phyloP scores from a whole-genome alignment of 1,140 invertebrate genomes.

The Oscheius sp. region DNA sequence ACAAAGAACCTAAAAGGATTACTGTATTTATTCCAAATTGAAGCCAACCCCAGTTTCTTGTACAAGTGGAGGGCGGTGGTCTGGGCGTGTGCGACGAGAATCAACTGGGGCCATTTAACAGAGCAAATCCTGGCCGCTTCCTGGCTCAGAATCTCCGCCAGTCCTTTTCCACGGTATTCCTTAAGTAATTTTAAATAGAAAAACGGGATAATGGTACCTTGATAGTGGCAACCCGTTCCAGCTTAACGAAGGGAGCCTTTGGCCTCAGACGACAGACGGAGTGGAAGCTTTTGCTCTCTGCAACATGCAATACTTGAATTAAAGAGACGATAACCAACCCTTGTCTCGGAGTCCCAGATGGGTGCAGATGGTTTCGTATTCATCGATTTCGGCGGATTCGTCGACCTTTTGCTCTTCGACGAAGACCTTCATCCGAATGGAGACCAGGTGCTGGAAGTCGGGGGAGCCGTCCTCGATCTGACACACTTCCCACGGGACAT shows the following conservation, averaged over 20 bases:
- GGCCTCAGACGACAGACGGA: neutral
- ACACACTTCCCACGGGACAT: too few species aligned
- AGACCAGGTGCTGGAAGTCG: neutral
- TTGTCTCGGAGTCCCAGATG: neutral
- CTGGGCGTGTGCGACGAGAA: neutral
- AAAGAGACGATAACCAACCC: too few species aligned
- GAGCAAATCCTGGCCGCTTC: neutral
- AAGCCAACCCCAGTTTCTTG: neutral
- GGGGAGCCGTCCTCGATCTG: too few species aligned
- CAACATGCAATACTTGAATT: too few species aligned
- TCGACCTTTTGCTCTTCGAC: constrained; percentile 9
- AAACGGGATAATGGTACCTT: neutral
- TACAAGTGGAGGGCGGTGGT: neutral
- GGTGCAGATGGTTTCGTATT: too few species aligned
- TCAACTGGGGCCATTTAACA: neutral
- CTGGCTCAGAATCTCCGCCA: neutral
- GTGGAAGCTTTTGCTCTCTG: neutral
- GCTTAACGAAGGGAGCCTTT: neutral
- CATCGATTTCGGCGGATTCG: constrained; percentile 2
- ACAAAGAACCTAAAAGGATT: neutral
- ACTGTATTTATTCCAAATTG: neutral
- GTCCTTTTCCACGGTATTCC: neutral
- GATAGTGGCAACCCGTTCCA: neutral
- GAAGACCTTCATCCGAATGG: neutral
- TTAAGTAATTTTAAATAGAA: neutral